Percentiles rank a stretch among this genome's conserved stretches.
phyloP scores from a whole-genome alignment of 2,113 vertebrate genomes.

The Myiozetetes cayanensis region DNA sequence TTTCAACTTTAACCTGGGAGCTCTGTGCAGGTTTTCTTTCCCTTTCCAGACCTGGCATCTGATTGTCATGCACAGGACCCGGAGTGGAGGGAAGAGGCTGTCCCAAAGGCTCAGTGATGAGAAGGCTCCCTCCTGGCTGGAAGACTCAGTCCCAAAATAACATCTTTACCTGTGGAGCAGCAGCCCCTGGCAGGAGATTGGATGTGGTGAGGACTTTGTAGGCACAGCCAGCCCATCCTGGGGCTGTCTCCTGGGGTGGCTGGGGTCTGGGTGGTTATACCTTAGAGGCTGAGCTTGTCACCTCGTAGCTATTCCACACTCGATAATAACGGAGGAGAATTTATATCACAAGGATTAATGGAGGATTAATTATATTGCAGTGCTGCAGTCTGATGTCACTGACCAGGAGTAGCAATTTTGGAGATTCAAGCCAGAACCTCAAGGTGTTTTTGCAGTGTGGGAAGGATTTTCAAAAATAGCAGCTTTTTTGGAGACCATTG shows the following conservation, averaged over 20 bases:
- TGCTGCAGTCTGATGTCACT: not conserved
- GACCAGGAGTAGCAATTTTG: not conserved
- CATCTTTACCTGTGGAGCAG: not conserved
- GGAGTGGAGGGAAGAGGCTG: not conserved
- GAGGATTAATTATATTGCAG: conserved; percentile 28
- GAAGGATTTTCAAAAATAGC: conserved; percentile 27
- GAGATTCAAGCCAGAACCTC: conserved; percentile 41
- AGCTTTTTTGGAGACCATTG: not conserved
- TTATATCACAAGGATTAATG: conserved; percentile 39
- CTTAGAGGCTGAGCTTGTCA: not conserved
- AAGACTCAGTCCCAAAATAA: not conserved
- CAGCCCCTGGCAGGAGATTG: not conserved
- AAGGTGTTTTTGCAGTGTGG: conserved; percentile 1
- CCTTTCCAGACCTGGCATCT: not conserved
- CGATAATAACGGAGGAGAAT: not conserved
- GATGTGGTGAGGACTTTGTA: not conserved
- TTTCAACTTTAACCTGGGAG: not conserved
- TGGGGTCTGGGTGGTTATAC: not conserved
- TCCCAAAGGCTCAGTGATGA: not conserved
- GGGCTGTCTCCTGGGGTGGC: not conserved
- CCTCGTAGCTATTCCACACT: not conserved
- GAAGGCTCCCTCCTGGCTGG: not conserved
- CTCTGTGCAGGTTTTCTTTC: not conserved
- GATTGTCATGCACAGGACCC: not conserved
- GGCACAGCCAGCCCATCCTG: not conserved